phyloP scores from a whole-genome alignment of 1,140 invertebrate genomes.

The Camponotus floridanus region DNA sequence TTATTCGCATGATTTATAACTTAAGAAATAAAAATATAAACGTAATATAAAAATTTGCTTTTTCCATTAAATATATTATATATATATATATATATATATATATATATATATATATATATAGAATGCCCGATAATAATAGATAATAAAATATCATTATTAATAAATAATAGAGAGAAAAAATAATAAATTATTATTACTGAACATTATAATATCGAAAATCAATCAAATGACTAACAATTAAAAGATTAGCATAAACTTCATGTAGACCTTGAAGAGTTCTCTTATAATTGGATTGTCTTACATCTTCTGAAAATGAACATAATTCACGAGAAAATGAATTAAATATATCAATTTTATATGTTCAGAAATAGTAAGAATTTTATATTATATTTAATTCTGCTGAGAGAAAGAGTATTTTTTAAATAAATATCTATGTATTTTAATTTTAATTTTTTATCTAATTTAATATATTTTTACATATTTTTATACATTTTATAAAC shows the following conservation, averaged over 20 bases:
- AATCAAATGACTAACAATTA: constrained; percentile 71
- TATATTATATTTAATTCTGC: not conserved
- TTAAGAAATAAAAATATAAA: not conserved
- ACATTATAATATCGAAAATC: not conserved
- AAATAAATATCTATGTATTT: not conserved
- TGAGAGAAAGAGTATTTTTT: not conserved
- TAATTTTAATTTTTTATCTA: not conserved
- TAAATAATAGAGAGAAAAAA: not conserved
- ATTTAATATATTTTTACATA: not conserved
- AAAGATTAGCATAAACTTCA: constrained; percentile 68
- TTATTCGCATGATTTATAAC: not conserved
- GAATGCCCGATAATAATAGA: not conserved
- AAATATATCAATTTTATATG: not conserved
- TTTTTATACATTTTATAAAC: not conserved
- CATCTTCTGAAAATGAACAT: not conserved
- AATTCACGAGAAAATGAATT: not conserved
- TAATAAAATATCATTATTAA: not conserved
- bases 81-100: not conserved
- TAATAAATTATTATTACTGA: constrained; percentile 6
- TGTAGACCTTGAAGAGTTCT: constrained; percentile 70
- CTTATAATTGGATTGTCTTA: constrained; percentile 52
- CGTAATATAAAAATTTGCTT: not conserved
- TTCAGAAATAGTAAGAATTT: not conserved
- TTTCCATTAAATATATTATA: not conserved
- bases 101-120: no score